These are phyloP conservation scores for Apotomis betuletana DNA, from an alignment of 2,888 invertebrate species.

Conservation along the genomic window DNA sequence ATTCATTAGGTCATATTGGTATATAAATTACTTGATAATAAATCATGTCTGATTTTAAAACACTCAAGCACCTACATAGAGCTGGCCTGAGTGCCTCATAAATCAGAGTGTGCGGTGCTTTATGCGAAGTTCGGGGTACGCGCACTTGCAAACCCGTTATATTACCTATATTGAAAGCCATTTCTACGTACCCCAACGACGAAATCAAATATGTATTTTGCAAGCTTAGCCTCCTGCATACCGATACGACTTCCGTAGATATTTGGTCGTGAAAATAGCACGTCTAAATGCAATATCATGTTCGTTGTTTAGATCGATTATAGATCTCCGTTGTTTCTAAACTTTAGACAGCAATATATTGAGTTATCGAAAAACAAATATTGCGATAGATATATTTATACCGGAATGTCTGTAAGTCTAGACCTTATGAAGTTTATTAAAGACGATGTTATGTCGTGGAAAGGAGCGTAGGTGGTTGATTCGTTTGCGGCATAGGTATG, in stretches of 20 bases:
- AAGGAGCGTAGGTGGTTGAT: background rate
- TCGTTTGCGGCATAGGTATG: constrained; percentile 5
- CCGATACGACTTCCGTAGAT: constrained; percentile 16
- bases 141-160: constrained; percentile 48
- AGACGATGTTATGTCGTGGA: background rate
- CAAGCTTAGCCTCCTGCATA: constrained; percentile 3
- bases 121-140: constrained; percentile 53
- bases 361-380: background rate
- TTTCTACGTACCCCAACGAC: constrained; percentile 21
- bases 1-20: constrained; percentile 12
- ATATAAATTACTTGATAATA: constrained; percentile 11
- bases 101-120: constrained; percentile 62
- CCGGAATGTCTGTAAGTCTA: background rate
- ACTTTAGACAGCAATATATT: background rate
- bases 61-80: constrained; percentile 58
- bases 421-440: constrained; percentile 6
- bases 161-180: constrained; percentile 24
- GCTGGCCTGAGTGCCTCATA: constrained; percentile 66
- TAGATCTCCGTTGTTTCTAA: background rate
- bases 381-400: background rate
- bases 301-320: background rate
- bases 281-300: constrained; percentile 20
- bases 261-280: constrained; percentile 12
- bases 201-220: constrained; percentile 34
- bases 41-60: constrained; percentile 56